Base-by-base conservation (phyloP, 2,888 invertebrate genomes). In the Amphimallon solstitiale region DNA sequence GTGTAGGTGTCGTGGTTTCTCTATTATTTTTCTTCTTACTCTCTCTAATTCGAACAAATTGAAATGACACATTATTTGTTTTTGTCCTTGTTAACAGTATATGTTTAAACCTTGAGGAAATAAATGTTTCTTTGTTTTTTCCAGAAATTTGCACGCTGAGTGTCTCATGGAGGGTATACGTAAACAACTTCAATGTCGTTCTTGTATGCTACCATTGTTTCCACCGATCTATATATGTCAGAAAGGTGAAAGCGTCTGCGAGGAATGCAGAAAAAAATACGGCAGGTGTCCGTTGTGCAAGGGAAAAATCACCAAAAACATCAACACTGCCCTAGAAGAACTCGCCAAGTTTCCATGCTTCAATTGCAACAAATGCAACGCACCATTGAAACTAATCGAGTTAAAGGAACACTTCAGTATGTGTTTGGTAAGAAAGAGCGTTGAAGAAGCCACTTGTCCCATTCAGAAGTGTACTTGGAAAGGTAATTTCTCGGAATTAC, bases 171-270 rank as follows among this genome's bases (percentile, higher is more conserved):
- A 56, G 10, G 35, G 56, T 5, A 14, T 66, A 2, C 19, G 56
- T 1, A 29, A 61, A 5, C 63, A 52, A 38, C 23, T 67, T 17
- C 40, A 60, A 46, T 67, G 67, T 23, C 52, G 45, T 10, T 17
- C 38, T 9, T 67, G 67, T 38, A 60, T 29, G 19, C n/a, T 45
- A 5, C 51, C 40, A 17, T 37, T 67, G 60, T 38, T 23, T 23
- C 64, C 64, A 2, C 67, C 67, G 7, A 64, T 67, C 23, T 15
- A 38, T 15, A 40, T 34, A n/a, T 67, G 67, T 35, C 6, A 38
- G 7, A 52, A 15, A 1, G 64, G 63, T 9, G 64, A 67, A 29
- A 52, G 60, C 17, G 35, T 67, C 1, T 67, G 67, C 46, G 3
- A 19, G 1, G 19, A 35, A 9, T 67, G 67, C 45, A 63, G 63